Evolutionary conservation across 2,797 vertebrate genomes (phyloP), one percentile per base, ranked within the genome.

Genomic region (Chrosomus eos): DNA sequence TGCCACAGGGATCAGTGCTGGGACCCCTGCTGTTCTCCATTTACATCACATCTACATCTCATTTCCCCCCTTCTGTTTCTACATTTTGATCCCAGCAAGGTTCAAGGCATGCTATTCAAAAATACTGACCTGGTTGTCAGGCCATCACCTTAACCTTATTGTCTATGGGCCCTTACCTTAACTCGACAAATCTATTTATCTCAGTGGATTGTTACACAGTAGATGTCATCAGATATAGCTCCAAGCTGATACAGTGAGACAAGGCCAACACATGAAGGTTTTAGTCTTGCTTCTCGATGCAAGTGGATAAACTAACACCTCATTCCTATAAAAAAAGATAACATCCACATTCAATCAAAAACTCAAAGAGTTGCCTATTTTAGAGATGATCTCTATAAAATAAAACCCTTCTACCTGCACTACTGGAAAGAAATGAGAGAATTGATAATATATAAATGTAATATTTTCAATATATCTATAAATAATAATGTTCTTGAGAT

Each of bases 61-160:
- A 82, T 75, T 75, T 66, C 2, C 28, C 16, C 45, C 2, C 1
- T 26, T 51, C 40, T 62, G 55, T 45, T 81, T 73, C 68, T 72
- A 70, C 53, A 72, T 45, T 28, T 7, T 38, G 26, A 45, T 82
- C 53, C 7, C 26, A 73, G 38, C 68, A 73, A 10, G 7, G 40
- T 16, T 45, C 40, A 16, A 28, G n/a, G 13, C 36, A 82, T 64
- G 36, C 9, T 72, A 19, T n/a, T 60, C 53, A 40, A 53, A 72
- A 13, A 60, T 33, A 45, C 45, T 14, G 1, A 82, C 9, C 68
- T 82, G 38, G 11, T 43, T 81, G 80, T 62, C 26, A 26, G 62
- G 80, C 38, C 33, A 81, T 72, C 51, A 60, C n/a, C 10, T 43
- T 81, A 58, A 81, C 66, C 67, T 40, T 58, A 71, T 70, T 68